Evolutionary conservation across 1,140 invertebrate species (phyloP).

Genomic region (Caenorhabditis briggsae): DNA sequence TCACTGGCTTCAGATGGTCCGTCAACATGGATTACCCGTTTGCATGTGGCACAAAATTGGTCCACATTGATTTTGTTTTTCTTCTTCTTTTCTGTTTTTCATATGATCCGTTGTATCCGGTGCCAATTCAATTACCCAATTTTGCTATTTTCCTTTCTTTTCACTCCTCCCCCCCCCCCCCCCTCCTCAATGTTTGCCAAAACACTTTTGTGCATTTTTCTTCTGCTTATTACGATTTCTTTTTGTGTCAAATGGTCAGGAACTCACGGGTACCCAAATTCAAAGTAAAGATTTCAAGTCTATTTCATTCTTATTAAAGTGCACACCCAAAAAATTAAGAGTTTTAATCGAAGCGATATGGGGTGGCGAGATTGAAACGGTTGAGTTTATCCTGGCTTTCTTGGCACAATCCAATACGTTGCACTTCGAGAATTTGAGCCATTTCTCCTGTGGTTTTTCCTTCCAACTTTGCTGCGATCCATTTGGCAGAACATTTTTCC

Average conservation of each 20-base stretch:
- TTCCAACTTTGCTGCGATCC: conserved; percentile 2
- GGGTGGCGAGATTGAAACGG: conserved; percentile 14
- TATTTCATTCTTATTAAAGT: not conserved
- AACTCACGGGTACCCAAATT: not conserved
- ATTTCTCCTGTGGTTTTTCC: conserved; percentile 30
- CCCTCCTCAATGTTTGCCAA: not conserved
- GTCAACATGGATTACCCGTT: conserved; percentile 67
- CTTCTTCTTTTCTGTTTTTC: not conserved
- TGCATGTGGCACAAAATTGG: conserved; percentile 69
- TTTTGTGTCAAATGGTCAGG: not conserved
- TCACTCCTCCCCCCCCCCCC: not conserved
- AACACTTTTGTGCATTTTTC: conserved; percentile 17
- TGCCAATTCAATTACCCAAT: conserved; percentile 28
- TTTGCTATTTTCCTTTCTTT: conserved; percentile 36
- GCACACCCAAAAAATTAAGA: not conserved
- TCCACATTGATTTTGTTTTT: conserved; percentile 27
- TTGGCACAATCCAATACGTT: not conserved
- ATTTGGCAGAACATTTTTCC: conserved; percentile 13
- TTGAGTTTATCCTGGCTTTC: not conserved
- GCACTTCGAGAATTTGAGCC: not conserved
- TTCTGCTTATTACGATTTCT: conserved; percentile 17
- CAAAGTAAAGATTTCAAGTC: conserved; percentile 13
- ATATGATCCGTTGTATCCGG: conserved; percentile 43
- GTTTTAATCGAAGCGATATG: not conserved
- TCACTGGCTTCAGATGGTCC: conserved; percentile 68